These are phyloP conservation scores for Neoascia interrupta DNA, from an alignment of 2,888 invertebrate species.

Conservation along the genomic window DNA sequence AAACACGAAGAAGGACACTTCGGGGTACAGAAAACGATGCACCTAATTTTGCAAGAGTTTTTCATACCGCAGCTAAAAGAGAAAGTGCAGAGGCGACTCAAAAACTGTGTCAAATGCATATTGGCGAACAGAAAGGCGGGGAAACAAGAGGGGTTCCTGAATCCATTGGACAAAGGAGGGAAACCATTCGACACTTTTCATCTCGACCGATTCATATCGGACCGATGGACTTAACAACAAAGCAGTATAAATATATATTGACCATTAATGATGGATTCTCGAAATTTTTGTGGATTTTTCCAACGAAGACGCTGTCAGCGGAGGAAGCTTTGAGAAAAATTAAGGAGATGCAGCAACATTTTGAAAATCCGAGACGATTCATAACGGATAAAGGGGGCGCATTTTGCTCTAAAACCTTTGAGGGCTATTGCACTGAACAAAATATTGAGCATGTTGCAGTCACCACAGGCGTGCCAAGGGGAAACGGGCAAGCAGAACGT, in stretches of 20 bases:
- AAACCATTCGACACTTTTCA: constrained; percentile 7
- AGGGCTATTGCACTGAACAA: background rate
- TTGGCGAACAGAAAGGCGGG: background rate
- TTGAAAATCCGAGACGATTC: background rate
- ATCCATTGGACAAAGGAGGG: constrained; percentile 3
- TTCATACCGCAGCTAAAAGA: background rate
- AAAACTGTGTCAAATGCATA: constrained; percentile 9
- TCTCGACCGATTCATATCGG: constrained; percentile 1
- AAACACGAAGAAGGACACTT: constrained; percentile 8
- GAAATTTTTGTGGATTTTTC: constrained; percentile 1
- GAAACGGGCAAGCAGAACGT: background rate
- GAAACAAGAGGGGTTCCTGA: background rate
- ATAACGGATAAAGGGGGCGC: constrained; percentile 12
- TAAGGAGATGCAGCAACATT: background rate
- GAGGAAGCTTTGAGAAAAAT: background rate
- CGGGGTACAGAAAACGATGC: background rate
- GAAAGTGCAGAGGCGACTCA: background rate
- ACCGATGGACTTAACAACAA: constrained; percentile 5
- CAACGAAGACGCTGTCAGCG: constrained; percentile 4
- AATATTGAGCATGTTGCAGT: too few relatives aligned
- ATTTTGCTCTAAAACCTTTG: background rate
- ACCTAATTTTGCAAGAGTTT: background rate
- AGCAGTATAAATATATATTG: constrained; percentile 3
- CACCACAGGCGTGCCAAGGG: background rate
- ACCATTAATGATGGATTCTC: constrained; percentile 4